Evolutionary conservation across 92 coral and sea anemone genomes (phyloP).

Genomic region (Scolanthus callimorphus): DNA sequence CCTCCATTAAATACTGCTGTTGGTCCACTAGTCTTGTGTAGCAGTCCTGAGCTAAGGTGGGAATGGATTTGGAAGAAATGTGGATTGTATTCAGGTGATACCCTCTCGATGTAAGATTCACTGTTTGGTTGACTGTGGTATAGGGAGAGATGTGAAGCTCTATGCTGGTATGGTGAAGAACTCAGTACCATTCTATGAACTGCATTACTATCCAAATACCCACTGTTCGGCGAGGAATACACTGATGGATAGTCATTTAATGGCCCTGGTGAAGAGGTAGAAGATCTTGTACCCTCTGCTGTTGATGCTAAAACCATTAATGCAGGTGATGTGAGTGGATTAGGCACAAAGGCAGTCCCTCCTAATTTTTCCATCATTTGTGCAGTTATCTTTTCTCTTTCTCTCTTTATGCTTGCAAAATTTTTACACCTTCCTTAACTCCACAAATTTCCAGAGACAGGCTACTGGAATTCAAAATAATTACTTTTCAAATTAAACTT

Average conservation of each 20-base stretch:
- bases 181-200: conserved; percentile 89
- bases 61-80: conserved; percentile 76
- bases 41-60: conserved; percentile 67
- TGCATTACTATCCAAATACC: conserved; percentile 72
- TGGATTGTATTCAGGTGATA: conserved; percentile 73
- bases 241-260: conserved; percentile 75
- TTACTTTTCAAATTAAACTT: not conserved
- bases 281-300: conserved; percentile 82
- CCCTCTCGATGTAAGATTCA: conserved; percentile 77
- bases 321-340: conserved; percentile 85
- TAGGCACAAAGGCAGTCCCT: conserved; percentile 75
- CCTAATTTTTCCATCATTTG: conserved; percentile 81
- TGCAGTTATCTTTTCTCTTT: not conserved
- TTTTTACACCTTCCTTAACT: not conserved
- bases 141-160: conserved; percentile 73
- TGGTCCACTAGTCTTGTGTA: conserved; percentile 74
- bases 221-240: conserved; percentile 79
- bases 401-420: conserved; percentile 27
- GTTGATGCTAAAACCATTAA: conserved; percentile 91
- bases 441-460: not conserved
- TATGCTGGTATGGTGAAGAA: conserved; percentile 71
- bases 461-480: not conserved
- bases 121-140: conserved; percentile 62
- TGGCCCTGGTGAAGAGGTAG: conserved; percentile 73
- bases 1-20: conserved; percentile 76